Percentiles rank a stretch among this genome's conserved stretches.
Conservation (phyloP, 2,113 vertebrate genomes). For the Anolis sagrei region DNA sequence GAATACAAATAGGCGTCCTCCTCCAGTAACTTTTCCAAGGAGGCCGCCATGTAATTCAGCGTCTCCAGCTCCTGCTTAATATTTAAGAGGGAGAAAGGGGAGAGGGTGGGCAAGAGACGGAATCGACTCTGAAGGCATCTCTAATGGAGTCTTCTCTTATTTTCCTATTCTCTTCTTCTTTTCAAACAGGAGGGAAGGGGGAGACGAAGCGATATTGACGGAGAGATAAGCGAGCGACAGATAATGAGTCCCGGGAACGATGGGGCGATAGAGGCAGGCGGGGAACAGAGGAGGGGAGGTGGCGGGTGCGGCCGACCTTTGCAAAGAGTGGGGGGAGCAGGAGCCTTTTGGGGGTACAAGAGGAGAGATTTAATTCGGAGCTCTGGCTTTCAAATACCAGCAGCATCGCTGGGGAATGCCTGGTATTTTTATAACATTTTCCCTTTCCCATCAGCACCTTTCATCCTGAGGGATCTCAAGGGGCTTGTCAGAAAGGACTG, state of each 20-base stretch:
- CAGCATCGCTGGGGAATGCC: neutral
- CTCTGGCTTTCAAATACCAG: constrained; percentile 28
- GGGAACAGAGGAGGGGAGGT: neutral
- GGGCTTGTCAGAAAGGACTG: neutral
- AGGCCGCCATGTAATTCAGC: neutral
- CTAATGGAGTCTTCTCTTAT: neutral
- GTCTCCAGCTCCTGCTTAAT: neutral
- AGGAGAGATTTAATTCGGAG: constrained; percentile 21
- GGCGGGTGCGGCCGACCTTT: constrained; percentile 19
- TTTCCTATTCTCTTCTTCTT: neutral
- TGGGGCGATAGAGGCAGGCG: neutral
- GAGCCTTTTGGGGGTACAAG: neutral
- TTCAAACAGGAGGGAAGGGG: neutral
- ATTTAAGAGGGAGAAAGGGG: neutral
- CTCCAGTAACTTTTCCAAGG: constrained; percentile 31
- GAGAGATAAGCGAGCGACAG: constrained; percentile 1
- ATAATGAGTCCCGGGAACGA: constrained; percentile 10
- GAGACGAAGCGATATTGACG: neutral
- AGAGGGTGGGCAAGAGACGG: neutral
- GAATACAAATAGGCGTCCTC: too few species aligned
- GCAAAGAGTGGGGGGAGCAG: constrained; percentile 5
- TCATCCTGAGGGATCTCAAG: constrained; percentile 10
- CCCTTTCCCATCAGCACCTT: constrained; percentile 15
- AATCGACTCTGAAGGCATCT: neutral
- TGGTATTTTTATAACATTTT: constrained; percentile 42